Conservation (phyloP, 2,888 invertebrate genomes). For the Allygus modestus region DNA sequence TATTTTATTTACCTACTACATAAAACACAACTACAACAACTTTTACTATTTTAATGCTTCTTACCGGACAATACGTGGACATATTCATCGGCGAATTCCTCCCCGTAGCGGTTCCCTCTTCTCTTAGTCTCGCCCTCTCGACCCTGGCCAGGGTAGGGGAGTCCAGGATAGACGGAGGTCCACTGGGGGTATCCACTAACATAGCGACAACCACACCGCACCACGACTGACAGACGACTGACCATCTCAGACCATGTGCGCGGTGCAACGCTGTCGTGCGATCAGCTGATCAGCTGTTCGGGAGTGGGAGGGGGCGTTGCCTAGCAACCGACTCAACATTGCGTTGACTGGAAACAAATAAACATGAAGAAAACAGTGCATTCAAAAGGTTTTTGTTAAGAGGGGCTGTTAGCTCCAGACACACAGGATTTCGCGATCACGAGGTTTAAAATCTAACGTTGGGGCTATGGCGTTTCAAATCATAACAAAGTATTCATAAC, state of each 20-base stretch:
- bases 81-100: constrained; percentile 64
- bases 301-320: constrained; percentile 21
- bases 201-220: constrained; percentile 7
- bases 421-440: too few species aligned
- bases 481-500: too few species aligned
- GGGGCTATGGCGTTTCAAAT: too few species aligned
- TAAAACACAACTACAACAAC: too few species aligned
- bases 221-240: constrained; percentile 19
- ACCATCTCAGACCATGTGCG: not conserved
- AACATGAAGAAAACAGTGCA: not conserved
- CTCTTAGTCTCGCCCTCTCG: constrained; percentile 78
- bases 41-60: too few species aligned
- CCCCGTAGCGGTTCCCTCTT: constrained; percentile 74
- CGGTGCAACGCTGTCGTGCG: not conserved
- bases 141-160: constrained; percentile 80
- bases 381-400: too few species aligned
- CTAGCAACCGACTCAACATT: constrained; percentile 24
- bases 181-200: constrained; percentile 62
- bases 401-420: too few species aligned
- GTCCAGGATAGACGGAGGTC: constrained; percentile 77
- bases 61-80: constrained; percentile 67
- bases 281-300: not conserved
- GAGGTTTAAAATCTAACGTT: too few species aligned
- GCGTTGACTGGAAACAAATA: not conserved
- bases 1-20: too few species aligned